A percentile compares a stretch with the other conserved stretches of the same genome.
Conservation (phyloP, 2,888 invertebrate species). For the Muschampia plurimacula region DNA sequence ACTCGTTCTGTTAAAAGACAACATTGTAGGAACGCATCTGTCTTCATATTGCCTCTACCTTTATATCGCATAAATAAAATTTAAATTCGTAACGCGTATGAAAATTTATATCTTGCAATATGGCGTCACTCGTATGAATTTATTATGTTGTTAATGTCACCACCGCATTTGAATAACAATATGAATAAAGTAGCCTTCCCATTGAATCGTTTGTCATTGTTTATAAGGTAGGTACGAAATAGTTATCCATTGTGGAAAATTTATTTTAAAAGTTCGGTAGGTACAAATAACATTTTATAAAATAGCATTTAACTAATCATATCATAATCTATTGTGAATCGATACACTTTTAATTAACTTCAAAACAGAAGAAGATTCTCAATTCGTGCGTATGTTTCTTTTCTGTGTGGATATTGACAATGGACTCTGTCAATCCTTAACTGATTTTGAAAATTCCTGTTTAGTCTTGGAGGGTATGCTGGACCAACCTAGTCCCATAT, state of each 20-base stretch:
- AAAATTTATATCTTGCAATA: conserved; percentile 46
- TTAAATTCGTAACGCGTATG: conserved; percentile 42
- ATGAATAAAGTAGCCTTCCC: conserved; percentile 10
- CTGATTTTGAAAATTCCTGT: too few species aligned
- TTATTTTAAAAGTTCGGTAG: neutral
- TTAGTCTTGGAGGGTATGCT: too few species aligned
- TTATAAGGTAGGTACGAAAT: conserved; percentile 2
- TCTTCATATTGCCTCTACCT: conserved; percentile 22
- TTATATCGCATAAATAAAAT: conserved; percentile 28
- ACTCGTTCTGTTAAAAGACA: too few species aligned
- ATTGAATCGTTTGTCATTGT: conserved; percentile 17
- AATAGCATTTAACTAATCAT: too few species aligned
- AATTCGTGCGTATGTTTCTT: too few species aligned
- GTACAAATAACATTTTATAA: too few species aligned
- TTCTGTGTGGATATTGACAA: too few species aligned
- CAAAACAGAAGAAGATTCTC: neutral
- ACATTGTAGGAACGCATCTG: neutral
- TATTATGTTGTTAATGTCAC: conserved; percentile 41
- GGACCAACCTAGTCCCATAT: too few species aligned
- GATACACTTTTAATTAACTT: too few species aligned
- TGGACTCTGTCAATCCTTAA: too few species aligned
- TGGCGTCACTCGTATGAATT: conserved; percentile 40
- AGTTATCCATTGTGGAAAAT: neutral
- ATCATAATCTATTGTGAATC: too few species aligned
- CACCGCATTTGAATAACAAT: conserved; percentile 35